Conservation (phyloP, 2,113 vertebrate species). For the Columba livia region DNA sequence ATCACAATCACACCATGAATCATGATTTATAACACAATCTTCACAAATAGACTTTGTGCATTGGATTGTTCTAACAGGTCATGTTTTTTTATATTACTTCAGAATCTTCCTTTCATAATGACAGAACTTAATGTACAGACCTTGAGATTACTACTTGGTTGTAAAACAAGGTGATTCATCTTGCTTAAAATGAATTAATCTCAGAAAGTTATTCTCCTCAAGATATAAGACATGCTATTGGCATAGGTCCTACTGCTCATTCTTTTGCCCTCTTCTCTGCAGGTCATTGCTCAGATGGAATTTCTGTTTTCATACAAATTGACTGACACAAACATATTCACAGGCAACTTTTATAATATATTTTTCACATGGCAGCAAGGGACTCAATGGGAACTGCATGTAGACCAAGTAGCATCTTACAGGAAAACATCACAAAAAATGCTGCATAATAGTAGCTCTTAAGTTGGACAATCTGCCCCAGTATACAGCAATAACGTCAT, state of each 20-base stretch:
- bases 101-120: slow-evolving; percentile 49
- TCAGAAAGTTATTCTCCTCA: slow-evolving; percentile 9
- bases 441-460: neutral
- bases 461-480: neutral
- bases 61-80: slow-evolving; percentile 63
- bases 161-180: slow-evolving; percentile 69
- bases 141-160: slow-evolving; percentile 55
- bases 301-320: slow-evolving; percentile 64
- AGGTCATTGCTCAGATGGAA: slow-evolving; percentile 45
- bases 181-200: slow-evolving; percentile 59
- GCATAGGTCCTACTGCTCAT: slow-evolving; percentile 7
- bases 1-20: slow-evolving; percentile 40
- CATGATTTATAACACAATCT: slow-evolving; percentile 60
- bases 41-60: slow-evolving; percentile 48
- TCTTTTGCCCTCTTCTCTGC: slow-evolving; percentile 22
- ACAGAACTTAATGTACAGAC: slow-evolving; percentile 40
- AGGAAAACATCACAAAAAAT: neutral
- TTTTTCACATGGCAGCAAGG: slow-evolving; percentile 56
- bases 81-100: slow-evolving; percentile 61
- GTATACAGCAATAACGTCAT: neutral
- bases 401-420: neutral
- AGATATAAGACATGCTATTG: neutral
- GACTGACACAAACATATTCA: slow-evolving; percentile 45
- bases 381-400: slow-evolving; percentile 46
- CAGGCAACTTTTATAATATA: slow-evolving; percentile 48